Conservation (phyloP, 1,140 invertebrate species). For the Araneus ventricosus region DNA sequence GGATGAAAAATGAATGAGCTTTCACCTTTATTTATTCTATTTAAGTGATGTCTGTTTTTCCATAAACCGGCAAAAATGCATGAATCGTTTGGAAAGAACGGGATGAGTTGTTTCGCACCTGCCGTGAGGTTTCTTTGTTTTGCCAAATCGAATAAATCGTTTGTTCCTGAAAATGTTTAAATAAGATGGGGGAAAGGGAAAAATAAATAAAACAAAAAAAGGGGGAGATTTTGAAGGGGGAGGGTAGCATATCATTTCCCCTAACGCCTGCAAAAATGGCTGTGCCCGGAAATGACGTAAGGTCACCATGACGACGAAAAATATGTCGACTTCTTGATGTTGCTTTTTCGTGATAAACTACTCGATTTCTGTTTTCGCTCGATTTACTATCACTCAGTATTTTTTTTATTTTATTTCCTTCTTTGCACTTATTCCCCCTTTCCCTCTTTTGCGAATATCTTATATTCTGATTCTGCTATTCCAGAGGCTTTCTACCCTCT, state of each 20-base stretch:
- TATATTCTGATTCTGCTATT: neutral
- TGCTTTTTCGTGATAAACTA: conserved; percentile 66
- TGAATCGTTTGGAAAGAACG: neutral
- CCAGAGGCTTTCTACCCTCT: neutral
- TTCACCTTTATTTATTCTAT: neutral
- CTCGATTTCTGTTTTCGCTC: conserved; percentile 58
- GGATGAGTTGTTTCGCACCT: conserved; percentile 37
- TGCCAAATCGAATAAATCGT: conserved; percentile 12
- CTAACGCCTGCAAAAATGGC: conserved; percentile 5
- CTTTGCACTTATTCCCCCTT: neutral
- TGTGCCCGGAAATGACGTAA: conserved; percentile 57
- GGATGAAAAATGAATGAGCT: neutral
- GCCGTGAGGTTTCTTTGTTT: neutral
- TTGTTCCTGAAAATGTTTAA: conserved; percentile 43
- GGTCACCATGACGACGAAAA: conserved; percentile 40
- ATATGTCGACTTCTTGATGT: conserved; percentile 53
- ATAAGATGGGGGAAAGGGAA: neutral
- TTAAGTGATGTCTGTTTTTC: neutral
- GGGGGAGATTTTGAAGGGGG: neutral
- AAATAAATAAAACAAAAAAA: neutral
- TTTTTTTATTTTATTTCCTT: neutral
- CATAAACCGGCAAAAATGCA: conserved; percentile 36
- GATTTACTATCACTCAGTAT: conserved; percentile 48
- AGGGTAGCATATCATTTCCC: conserved; percentile 44
- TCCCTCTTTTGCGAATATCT: neutral